Conservation (phyloP, 1,140 invertebrate genomes). For the Panulirus ornatus region DNA sequence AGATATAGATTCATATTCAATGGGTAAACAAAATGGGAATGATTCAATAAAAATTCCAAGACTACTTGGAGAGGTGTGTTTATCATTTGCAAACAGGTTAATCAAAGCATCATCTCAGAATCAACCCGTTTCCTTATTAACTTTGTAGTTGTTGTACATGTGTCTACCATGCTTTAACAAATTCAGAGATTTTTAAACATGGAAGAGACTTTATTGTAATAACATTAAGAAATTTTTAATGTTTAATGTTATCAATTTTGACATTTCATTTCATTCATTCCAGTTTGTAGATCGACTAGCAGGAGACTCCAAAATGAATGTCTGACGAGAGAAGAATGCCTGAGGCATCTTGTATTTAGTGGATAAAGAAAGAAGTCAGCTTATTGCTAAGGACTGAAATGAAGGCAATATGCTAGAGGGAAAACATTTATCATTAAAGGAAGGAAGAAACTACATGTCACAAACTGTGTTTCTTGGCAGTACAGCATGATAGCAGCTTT, state of each 20-base stretch:
- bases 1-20: no score
- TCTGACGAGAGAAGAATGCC: slow-evolving; percentile 33
- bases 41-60: no score
- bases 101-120: no score
- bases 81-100: no score
- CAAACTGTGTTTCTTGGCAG: not conserved
- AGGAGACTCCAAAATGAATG: slow-evolving; percentile 54
- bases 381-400: not conserved
- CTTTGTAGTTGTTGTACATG: no score
- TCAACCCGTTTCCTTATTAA: no score
- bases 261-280: slow-evolving; percentile 4
- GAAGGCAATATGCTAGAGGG: no score
- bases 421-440: not conserved
- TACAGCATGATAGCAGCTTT: not conserved
- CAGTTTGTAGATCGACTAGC: slow-evolving; percentile 44
- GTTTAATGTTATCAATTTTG: not conserved
- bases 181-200: no score
- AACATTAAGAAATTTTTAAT: not conserved
- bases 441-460: not conserved
- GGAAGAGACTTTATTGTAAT: no score
- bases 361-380: not conserved
- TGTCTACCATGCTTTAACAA: no score
- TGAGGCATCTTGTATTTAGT: not conserved
- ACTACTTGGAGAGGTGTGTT: no score
- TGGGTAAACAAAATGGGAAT: no score